Base-by-base conservation (phyloP, 1,140 invertebrate genomes). In the Drosophila malerkotliana region DNA sequence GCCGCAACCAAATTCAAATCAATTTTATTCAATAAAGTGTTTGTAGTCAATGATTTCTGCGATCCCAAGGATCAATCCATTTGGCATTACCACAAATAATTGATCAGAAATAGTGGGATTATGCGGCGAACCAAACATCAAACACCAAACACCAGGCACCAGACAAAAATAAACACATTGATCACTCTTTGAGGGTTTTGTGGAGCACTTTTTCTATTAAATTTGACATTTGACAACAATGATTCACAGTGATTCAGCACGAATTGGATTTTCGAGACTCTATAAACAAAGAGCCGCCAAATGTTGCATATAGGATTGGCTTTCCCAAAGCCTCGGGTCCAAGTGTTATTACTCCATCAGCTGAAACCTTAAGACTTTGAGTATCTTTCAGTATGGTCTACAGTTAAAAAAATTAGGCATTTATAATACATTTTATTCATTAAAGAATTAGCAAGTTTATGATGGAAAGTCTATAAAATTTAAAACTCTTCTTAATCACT, bases 291-390 rank as follows among this genome's bases (percentile, higher is more conserved):
- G 45, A 69, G 55, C 79, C 77, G 41, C 41, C 41, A 54, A 62
- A 15, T 52, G 64, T 67, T 71, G 76, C 77, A 74, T 66, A 81
- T 66, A 81, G 79, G 79, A 82, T 82, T 83, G 79, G 75, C 71
- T 74, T 74, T 63, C 26, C 64, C 72, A 67, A 71, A 51, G 48
- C 47, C 48, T 44, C 56, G 58, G 37, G 59, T 39, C 49, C 39
- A 34, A 28, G 63, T 69, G 72, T 30, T 79, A 72, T 79, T 82
- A 82, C 80, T 49, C 60, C 75, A 79, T 84, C 75, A 58, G 18
- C 53, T 34, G 44, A 57, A 55, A 48, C 61, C 57, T 44, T 45
- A 64, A 61, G 58, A 71, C 67, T 80, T 80, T 56, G 72, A 85
- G 81, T 57, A 66, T 61, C 72, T 68, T 61, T 62, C 58, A 68